Evolutionary conservation across 2,888 invertebrate species (phyloP).

Genomic region (Eudasyphora cyanicolor): DNA sequence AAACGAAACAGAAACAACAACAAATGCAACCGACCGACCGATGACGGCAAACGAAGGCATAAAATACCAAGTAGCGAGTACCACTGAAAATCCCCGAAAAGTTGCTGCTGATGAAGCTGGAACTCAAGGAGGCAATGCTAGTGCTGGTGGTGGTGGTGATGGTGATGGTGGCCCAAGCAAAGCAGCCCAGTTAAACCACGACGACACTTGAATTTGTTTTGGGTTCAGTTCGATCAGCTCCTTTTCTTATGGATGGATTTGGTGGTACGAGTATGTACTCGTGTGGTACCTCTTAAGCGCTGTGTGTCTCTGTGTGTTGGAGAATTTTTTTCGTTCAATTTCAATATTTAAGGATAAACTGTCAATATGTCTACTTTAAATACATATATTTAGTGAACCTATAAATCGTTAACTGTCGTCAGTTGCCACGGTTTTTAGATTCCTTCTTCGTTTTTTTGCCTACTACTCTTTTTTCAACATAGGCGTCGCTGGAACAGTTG

Average conservation of each 20-base stretch:
- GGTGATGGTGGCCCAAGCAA: slow-evolving; percentile 28
- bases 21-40: not conserved
- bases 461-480: slow-evolving; percentile 12
- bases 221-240: not conserved
- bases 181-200: slow-evolving; percentile 47
- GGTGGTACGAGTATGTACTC: slow-evolving; percentile 62
- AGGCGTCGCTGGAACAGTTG: not conserved
- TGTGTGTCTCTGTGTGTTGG: slow-evolving; percentile 41
- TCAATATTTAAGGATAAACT: slow-evolving; percentile 72
- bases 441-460: slow-evolving; percentile 45
- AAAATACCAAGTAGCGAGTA: not conserved
- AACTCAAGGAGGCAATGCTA: not conserved
- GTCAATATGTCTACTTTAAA: slow-evolving; percentile 73
- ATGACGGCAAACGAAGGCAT: not conserved
- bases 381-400: slow-evolving; percentile 73
- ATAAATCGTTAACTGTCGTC: slow-evolving; percentile 72
- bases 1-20: too few species aligned
- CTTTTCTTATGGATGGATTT: slow-evolving; percentile 43
- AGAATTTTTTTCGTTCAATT: slow-evolving; percentile 64
- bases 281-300: too few species aligned
- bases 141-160: slow-evolving; percentile 13
- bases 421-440: slow-evolving; percentile 64
- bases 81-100: slow-evolving; percentile 1
- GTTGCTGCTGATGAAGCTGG: not conserved
- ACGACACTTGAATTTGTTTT: slow-evolving; percentile 57